These are phyloP conservation scores for Cydia amplana DNA, from an alignment of 1,140 invertebrate genomes.

Conservation along the genomic window DNA sequence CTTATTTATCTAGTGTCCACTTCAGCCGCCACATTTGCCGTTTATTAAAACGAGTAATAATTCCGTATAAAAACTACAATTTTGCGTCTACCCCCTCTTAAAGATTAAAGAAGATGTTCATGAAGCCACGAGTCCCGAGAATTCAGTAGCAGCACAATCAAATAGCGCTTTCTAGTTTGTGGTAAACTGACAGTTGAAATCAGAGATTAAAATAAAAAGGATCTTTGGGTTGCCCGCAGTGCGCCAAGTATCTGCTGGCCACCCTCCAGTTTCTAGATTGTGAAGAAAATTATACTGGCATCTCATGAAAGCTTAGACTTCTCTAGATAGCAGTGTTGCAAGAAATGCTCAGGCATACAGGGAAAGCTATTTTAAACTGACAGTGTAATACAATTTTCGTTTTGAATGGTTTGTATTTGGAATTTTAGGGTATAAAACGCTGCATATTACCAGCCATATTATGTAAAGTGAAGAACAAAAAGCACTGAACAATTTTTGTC, in stretches of 20 bases:
- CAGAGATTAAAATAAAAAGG: conserved; percentile 45
- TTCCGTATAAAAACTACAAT: no score
- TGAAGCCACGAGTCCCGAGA: neutral
- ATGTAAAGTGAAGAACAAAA: no score
- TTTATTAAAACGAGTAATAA: no score
- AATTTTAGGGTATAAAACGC: neutral
- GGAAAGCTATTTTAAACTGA: conserved; percentile 27
- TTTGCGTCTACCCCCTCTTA: no score
- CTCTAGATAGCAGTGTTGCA: conserved; percentile 30
- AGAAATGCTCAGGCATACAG: conserved; percentile 16
- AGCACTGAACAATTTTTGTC: no score
- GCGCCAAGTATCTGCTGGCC: conserved; percentile 66
- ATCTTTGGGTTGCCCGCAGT: conserved; percentile 52
- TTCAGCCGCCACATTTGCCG: no score
- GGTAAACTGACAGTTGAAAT: conserved; percentile 7
- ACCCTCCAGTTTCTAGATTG: conserved; percentile 70
- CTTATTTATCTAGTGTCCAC: no score
- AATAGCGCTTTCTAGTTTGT: neutral
- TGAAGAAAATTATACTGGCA: conserved; percentile 69
- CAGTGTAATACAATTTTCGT: conserved; percentile 2
- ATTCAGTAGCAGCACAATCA: neutral
- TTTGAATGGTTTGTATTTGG: neutral
- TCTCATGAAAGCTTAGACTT: conserved; percentile 54
- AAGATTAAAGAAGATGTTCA: neutral
- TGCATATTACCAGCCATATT: conserved; percentile 14